These are phyloP conservation scores for Cliona cf. orientalis DNA, from an alignment of 37 sponge, comb jelly and placozoan genomes.

Conservation along the genomic window DNA sequence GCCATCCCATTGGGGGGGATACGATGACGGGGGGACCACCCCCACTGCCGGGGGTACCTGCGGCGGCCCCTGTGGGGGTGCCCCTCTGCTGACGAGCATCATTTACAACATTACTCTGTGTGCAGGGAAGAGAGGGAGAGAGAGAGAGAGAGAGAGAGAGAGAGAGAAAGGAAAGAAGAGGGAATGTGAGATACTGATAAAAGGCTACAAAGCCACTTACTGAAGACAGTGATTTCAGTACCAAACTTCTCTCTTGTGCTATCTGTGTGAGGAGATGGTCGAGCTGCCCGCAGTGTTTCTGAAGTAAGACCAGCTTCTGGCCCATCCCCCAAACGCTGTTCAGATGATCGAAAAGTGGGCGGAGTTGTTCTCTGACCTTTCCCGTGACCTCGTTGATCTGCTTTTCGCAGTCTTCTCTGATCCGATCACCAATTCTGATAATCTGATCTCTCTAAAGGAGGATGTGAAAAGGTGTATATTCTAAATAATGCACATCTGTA, in stretches of 20 bases:
- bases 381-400: constrained; percentile 2
- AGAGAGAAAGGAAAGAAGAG: no score
- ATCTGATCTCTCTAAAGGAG: constrained; percentile 11
- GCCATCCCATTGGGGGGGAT: constrained; percentile 6
- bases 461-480: neutral
- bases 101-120: no score
- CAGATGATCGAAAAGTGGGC: neutral
- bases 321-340: neutral
- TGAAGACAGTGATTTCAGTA: neutral
- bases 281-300: neutral
- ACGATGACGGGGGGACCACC: neutral
- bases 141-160: no score
- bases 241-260: neutral
- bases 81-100: no score
- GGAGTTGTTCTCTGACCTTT: neutral
- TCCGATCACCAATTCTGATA: neutral
- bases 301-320: neutral
- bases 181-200: no score
- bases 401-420: constrained; percentile 2
- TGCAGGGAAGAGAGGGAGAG: no score
- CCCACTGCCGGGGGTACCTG: neutral
- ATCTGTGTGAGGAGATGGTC: neutral
- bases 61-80: no score
- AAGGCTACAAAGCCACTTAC: neutral
- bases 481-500: constrained; percentile 5